Evolutionary conservation across 2,797 vertebrate species (phyloP).

Genomic region (Allobates femoralis): DNA sequence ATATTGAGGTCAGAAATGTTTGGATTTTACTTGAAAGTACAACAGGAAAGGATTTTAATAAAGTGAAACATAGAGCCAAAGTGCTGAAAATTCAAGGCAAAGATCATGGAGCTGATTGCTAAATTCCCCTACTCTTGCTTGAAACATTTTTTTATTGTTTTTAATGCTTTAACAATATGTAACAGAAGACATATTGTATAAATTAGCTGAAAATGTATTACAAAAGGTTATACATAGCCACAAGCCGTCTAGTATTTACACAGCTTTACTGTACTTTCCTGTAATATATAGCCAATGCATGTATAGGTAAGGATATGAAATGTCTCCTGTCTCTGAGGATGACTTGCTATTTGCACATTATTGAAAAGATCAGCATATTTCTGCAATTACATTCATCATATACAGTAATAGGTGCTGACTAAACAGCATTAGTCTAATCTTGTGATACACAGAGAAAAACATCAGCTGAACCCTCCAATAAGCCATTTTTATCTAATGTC

Average conservation of each 20-base stretch:
- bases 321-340: background rate
- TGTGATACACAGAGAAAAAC: background rate
- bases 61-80: constrained; percentile 3
- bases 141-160: background rate
- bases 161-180: background rate
- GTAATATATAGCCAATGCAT: background rate
- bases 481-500: too few relatives aligned
- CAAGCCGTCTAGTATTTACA: constrained; percentile 3
- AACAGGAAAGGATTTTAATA: constrained; percentile 11
- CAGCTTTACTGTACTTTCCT: background rate
- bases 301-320: background rate
- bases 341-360: background rate
- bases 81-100: background rate
- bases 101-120: constrained; percentile 1
- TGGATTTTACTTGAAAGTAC: constrained; percentile 7
- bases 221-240: background rate
- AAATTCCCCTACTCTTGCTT: background rate
- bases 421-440: background rate
- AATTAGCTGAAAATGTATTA: constrained; percentile 4
- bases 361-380: constrained; percentile 7
- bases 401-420: background rate
- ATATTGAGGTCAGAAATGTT: constrained; percentile 6
- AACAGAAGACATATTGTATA: background rate
- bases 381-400: background rate
- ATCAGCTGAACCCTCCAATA: background rate